Evolutionary conservation across 2,113 vertebrate species (phyloP), one percentile per base, ranked within the genome.

Genomic region (Oostethus manadensis): DNA sequence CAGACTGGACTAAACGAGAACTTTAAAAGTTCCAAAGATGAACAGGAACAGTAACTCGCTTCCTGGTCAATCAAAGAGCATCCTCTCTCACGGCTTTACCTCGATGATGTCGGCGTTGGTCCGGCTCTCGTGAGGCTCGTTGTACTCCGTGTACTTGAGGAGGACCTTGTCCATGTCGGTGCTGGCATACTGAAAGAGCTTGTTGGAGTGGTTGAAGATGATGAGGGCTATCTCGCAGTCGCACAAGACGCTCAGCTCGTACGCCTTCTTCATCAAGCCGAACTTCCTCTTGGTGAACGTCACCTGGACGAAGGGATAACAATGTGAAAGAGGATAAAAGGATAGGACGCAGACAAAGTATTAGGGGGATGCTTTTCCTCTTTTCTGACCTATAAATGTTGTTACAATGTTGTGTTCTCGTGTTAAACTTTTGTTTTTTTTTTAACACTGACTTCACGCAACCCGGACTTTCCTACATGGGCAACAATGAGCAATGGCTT

Each of bases 181-280:
- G 82, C 82, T 86, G 80, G 86, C 86, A 10, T 86, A 87, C 72
- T 87, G 86, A 74, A 87, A 87, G 68, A 87, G 84, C 70, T 86
- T 87, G 78, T 87, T 87, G 57, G 81, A 82, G 83, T 85, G 84
- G 79, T 84, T 86, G 69, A 84, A 95, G 89, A 96, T 95, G 91
- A 96, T 96, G 64, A 96, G 93, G 21, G 94, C 94, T 10, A 96
- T 95, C 90, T 96, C 93, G 10, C 94, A 96, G 89, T 96, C 93
- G 0, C 94, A 96, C 61, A 96, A 87, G 46, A 96, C 93, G 1
- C 93, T 95, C 88, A 96, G 88, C 84, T 96, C 94, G 0, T 96
- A 96, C 0, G 94, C 94, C 78, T 96, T 96, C 91, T 96, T 96
- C 94, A 96, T 96, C 87, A 96, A 83, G 13, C 94, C 94, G 0